A percentile compares a stretch with the other conserved stretches of the same genome.
Conservation (phyloP, 92 coral and sea anemone genomes). For the Desmophyllum pertusum region DNA sequence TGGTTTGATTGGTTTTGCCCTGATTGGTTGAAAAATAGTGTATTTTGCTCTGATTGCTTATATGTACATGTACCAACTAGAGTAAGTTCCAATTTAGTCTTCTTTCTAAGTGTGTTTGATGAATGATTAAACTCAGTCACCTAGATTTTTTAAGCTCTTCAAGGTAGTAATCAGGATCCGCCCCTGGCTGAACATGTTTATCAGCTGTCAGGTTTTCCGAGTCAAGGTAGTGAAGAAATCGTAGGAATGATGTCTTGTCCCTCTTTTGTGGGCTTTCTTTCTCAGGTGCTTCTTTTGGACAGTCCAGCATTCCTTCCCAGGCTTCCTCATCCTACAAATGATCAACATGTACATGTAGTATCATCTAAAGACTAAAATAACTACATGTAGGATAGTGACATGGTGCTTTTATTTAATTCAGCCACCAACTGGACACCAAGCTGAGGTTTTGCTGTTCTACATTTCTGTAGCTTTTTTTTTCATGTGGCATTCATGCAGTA, state of each 20-base stretch:
- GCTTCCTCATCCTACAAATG: conserved; percentile 71
- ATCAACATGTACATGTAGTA: neutral
- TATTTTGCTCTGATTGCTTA: no score
- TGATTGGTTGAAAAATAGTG: no score
- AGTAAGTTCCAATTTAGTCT: no score
- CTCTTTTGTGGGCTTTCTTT: conserved; percentile 14
- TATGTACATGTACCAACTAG: no score
- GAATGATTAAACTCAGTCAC: conserved; percentile 30
- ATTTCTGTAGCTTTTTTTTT: no score
- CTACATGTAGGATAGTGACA: no score
- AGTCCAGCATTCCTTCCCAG: conserved; percentile 70
- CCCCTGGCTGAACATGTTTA: conserved; percentile 80
- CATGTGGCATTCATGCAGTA: no score
- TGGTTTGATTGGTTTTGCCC: no score
- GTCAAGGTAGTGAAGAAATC: conserved; percentile 84
- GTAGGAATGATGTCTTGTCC: conserved; percentile 69
- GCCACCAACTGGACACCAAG: no score
- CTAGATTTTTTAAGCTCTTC: conserved; percentile 77
- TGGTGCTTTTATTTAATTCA: neutral
- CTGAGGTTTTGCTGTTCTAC: no score
- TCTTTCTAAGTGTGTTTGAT: no score
- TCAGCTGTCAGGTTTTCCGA: conserved; percentile 79
- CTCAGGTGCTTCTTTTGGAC: neutral
- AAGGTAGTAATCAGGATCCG: conserved; percentile 84
- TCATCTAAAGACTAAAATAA: neutral